Evolutionary conservation across 2,797 vertebrate species (phyloP), one percentile per base, ranked within the genome.

Genomic region (Anguilla megastoma): DNA sequence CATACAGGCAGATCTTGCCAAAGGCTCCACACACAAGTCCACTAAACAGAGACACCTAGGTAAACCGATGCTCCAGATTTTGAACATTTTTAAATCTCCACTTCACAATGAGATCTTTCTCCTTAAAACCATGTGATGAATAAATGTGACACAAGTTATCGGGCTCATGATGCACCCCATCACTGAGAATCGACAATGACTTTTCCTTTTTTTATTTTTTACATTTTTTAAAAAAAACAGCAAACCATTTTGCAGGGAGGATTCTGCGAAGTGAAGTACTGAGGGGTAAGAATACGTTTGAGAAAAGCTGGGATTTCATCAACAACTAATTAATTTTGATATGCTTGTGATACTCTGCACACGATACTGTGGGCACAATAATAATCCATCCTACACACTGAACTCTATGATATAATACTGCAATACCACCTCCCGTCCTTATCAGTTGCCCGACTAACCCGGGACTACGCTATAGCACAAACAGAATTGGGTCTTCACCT

Each of bases 11-110:
- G 8, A n/a, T 89, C 33, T n/a, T 36, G 91, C 87, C 89, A 91
- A 91, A 90, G 87, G 87, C 88, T 91, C 86, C 90, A 92, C 88
- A 66, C 86, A 56, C 87, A 91, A 87, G 94, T 95, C 93, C 93
- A 86, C 91, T 95, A 94, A 95, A 27, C 87, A 74, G 18, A 33
- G 36, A 4, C 41, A 89, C 88, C 87, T 90, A 58, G 90, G 85
- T 92, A 91, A 94, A 89, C 91, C 90, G 91, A 92, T 56, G 63
- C 86, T 88, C 88, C 52, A 36, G 89, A 89, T 88, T 90, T 91
- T 94, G 93, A 74, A 85, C 27, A 87, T 86, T 87, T 89, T 90
- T 91, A 95, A 95, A 94, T 92, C 41, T 79, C 21, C 48, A 79
- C 8, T 79, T 36, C 36, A 54, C 21, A 74, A 2, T n/a, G 36